Conservation (phyloP, 2,888 invertebrate genomes). For the Cheilosia impressa region DNA sequence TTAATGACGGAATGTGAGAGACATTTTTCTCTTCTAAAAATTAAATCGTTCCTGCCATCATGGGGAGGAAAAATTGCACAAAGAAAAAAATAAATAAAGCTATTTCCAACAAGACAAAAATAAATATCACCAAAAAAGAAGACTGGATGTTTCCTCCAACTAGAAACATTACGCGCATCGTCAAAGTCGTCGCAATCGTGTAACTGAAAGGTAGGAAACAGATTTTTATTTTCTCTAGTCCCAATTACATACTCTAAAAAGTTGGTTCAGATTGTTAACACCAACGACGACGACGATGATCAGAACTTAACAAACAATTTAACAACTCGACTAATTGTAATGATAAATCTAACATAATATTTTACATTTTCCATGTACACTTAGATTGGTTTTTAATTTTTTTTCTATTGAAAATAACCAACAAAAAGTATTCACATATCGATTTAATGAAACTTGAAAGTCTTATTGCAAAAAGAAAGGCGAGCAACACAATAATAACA, state of each 20-base stretch:
- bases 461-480: neutral
- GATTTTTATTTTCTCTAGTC: slow-evolving; percentile 44
- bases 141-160: slow-evolving; percentile 59
- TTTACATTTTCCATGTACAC: slow-evolving; percentile 34
- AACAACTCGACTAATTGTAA: slow-evolving; percentile 33
- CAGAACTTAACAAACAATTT: slow-evolving; percentile 24
- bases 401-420: slow-evolving; percentile 6
- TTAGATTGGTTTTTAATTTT: slow-evolving; percentile 31
- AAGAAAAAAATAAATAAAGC: slow-evolving; percentile 20
- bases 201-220: slow-evolving; percentile 50
- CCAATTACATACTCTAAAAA: slow-evolving; percentile 15
- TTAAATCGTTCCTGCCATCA: slow-evolving; percentile 40
- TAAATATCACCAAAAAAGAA: slow-evolving; percentile 60
- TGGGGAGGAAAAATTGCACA: slow-evolving; percentile 26
- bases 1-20: slow-evolving; percentile 27
- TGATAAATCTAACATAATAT: slow-evolving; percentile 10
- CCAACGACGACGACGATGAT: slow-evolving; percentile 47
- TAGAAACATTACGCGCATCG: slow-evolving; percentile 39
- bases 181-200: slow-evolving; percentile 56
- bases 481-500: slow-evolving; percentile 9
- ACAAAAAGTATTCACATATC: slow-evolving; percentile 52
- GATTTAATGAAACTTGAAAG: slow-evolving; percentile 17
- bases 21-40: neutral
- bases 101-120: slow-evolving; percentile 37
- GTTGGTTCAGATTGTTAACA: slow-evolving; percentile 27